Evolutionary conservation across 92 coral and sea anemone species (phyloP).

Genomic region (Palythoa heliodiscus): DNA sequence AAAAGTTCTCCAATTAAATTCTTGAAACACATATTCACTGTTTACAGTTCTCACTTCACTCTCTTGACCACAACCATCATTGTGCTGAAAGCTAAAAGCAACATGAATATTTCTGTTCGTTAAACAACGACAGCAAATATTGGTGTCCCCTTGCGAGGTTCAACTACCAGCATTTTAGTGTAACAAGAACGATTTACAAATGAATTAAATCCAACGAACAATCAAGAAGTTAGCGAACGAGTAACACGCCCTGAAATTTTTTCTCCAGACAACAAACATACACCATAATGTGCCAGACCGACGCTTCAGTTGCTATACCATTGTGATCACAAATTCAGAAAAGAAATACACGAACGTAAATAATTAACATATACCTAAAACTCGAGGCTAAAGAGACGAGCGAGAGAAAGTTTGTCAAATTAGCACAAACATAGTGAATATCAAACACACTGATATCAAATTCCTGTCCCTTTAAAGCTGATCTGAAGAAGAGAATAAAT

Average conservation of each 20-base stretch:
- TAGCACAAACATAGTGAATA: neutral
- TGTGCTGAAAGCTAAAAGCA: constrained; percentile 34
- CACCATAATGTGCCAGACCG: neutral
- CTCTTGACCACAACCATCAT: constrained; percentile 6
- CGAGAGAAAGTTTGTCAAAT: neutral
- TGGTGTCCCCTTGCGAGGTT: neutral
- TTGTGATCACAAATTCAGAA: neutral
- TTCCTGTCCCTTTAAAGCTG: constrained; percentile 22
- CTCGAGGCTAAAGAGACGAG: neutral
- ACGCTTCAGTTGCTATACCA: constrained; percentile 20
- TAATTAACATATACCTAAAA: neutral
- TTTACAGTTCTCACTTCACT: neutral
- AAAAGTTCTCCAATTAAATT: neutral
- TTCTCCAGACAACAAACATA: constrained; percentile 3
- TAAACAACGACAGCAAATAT: neutral
- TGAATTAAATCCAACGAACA: neutral
- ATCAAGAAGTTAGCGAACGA: neutral
- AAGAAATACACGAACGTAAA: neutral
- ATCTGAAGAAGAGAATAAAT: constrained; percentile 35
- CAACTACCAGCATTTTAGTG: neutral
- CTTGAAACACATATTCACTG: constrained; percentile 2
- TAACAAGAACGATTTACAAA: neutral
- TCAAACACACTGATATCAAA: constrained; percentile 21
- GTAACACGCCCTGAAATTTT: constrained; percentile 29
- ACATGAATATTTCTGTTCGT: neutral